Base-by-base conservation (phyloP, 2,888 invertebrate genomes). In the Didymodactylos carnosus region DNA sequence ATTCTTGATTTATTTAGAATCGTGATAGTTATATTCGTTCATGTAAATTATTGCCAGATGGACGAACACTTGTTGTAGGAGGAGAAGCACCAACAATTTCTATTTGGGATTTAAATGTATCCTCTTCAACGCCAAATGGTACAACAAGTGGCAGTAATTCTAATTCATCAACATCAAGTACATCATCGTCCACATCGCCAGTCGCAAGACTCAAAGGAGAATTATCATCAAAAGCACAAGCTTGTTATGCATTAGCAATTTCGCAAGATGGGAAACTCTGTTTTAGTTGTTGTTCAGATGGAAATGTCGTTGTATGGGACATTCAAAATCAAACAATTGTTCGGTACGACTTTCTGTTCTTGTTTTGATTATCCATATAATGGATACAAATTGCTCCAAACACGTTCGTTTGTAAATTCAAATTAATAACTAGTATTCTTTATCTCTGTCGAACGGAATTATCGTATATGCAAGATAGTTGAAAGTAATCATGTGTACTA, bases 271-370 rank as follows among this genome's bases (percentile, higher is more conserved):
- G 92, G 49, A 94, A 94, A 86, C 91, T 93, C 76, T 94, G 94
- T 87, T 95, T 94, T 86, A 92, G 92, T 81, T 95, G 94, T 85
- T 94, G 94, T 85, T 92, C 92, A 72, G 94, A 95, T 84, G 94
- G 94, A 69, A 92, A 94, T 86, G 93, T 94, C 78, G 92, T 93
- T 19, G 92, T 94, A 25, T 94, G 94, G 94, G 94, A 94, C 84
- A 86, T 94, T 6, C 92, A 92, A 84, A 93, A 91, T 83, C 92
- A 93, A 84, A 89, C 90, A 19, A 85, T 93, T 79, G 92, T 94
- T 77, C 87, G 92, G 82, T 83, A 77, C n/a, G n/a, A n/a, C n/a
- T n/a, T n/a, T n/a, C n/a, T 10, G 39, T 46, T 23, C 10, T 72
- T 23, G 41, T 39, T n/a, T 16, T 19, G 13, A 62, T 19, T 62